These are phyloP conservation scores for Oryzias javanicus DNA, from an alignment of 2,113 vertebrate species.

Conservation along the genomic window DNA sequence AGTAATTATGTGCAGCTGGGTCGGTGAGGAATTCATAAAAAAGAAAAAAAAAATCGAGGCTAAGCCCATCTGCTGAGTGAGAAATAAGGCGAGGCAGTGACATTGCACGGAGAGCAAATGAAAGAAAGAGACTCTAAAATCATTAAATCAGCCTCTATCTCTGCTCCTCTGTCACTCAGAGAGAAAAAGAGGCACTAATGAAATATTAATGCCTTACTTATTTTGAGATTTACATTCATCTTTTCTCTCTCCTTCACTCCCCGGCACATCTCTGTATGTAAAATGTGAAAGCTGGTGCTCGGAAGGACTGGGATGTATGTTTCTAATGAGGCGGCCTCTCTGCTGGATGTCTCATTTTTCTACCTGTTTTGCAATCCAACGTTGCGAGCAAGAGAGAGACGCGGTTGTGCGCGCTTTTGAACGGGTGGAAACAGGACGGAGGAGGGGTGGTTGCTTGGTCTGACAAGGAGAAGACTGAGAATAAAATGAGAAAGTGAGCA, in stretches of 20 bases:
- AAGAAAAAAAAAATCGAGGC: conserved; percentile 73
- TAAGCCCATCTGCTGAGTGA: conserved; percentile 85
- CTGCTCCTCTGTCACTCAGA: conserved; percentile 86
- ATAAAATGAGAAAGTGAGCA: conserved; percentile 45
- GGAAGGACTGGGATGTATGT: conserved; percentile 63
- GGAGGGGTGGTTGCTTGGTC: conserved; percentile 30
- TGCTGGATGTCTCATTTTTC: conserved; percentile 60
- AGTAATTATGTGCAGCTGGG: conserved; percentile 79
- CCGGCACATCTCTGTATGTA: conserved; percentile 41
- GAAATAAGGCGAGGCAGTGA: conserved; percentile 78
- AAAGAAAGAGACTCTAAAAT: conserved; percentile 87
- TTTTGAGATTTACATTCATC: conserved; percentile 86
- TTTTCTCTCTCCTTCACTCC: conserved; percentile 59
- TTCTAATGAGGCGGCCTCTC: conserved; percentile 64
- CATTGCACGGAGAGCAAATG: conserved; percentile 64
- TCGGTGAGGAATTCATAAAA: conserved; percentile 75
- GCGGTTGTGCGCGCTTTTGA: conserved; percentile 21
- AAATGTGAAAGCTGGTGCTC: conserved; percentile 55
- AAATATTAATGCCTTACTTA: conserved; percentile 92
- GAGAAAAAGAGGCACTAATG: conserved; percentile 90
- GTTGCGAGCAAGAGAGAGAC: conserved; percentile 45
- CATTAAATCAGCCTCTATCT: conserved; percentile 88
- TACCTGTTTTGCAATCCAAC: conserved; percentile 70
- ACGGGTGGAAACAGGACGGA: conserved; percentile 12
- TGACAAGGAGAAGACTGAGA: conserved; percentile 42